A percentile compares a stretch with the other conserved stretches of the same genome.
phyloP scores from a whole-genome alignment of 2,113 vertebrate genomes.

The Neogobius melanostomus region DNA sequence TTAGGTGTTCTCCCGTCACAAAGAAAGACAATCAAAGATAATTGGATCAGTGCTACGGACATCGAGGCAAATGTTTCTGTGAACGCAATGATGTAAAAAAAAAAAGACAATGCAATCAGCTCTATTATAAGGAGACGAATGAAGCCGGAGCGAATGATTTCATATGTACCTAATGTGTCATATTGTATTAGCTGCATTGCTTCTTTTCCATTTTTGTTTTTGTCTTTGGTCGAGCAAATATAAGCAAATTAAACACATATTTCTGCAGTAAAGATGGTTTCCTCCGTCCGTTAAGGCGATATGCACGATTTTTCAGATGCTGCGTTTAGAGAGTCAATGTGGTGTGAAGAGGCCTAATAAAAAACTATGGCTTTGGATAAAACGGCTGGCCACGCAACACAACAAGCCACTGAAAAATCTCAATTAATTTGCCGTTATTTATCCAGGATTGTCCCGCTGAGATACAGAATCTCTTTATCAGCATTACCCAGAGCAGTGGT shows the following conservation, averaged over 20 bases:
- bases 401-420: background rate
- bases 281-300: background rate
- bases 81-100: background rate
- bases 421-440: too few species aligned
- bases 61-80: background rate
- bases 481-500: too few species aligned
- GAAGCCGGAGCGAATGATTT: background rate
- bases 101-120: background rate
- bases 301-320: background rate
- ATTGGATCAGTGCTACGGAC: background rate
- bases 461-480: too few species aligned
- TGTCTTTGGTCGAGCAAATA: background rate
- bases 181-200: background rate
- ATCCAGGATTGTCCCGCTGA: too few species aligned
- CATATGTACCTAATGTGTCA: too few species aligned
- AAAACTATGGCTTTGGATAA: background rate
- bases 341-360: background rate
- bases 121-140: background rate
- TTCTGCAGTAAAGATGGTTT: background rate
- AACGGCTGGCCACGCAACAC: background rate
- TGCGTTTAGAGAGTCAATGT: background rate
- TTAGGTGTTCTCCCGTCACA: background rate
- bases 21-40: background rate
- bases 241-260: background rate
- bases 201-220: background rate